phyloP scores from a whole-genome alignment of 2,113 vertebrate genomes.

The Neoarius graeffei region DNA sequence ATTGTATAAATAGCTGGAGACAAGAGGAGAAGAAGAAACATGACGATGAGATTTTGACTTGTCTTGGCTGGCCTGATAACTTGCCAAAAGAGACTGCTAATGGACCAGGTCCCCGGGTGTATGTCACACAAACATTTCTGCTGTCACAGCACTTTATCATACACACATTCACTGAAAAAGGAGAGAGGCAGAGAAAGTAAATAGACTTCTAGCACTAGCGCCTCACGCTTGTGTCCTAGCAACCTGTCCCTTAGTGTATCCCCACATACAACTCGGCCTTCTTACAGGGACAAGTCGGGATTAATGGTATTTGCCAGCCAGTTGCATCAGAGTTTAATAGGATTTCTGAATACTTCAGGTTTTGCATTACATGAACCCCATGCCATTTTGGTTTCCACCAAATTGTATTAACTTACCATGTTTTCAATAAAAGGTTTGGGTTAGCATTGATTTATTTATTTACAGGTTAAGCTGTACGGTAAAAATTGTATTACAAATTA shows the following conservation, averaged over 20 bases:
- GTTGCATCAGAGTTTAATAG: conserved; percentile 49
- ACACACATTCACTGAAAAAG: conserved; percentile 49
- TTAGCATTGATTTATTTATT: background rate
- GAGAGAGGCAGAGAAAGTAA: conserved; percentile 44
- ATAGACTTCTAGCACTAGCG: conserved; percentile 57
- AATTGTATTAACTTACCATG: background rate
- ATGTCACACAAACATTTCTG: conserved; percentile 76
- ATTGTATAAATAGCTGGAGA: conserved; percentile 77
- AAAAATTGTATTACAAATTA: background rate
- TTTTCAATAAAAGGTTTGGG: background rate
- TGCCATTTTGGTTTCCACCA: conserved; percentile 19
- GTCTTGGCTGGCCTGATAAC: conserved; percentile 58
- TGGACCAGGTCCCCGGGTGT: conserved; percentile 63
- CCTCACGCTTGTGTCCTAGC: conserved; percentile 62
- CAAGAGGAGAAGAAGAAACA: conserved; percentile 31
- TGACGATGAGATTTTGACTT: conserved; percentile 52
- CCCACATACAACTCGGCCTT: conserved; percentile 35
- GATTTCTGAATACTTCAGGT: conserved; percentile 48
- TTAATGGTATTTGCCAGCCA: conserved; percentile 51
- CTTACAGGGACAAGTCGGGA: conserved; percentile 31
- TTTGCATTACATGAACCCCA: conserved; percentile 14
- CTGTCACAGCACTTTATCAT: conserved; percentile 74
- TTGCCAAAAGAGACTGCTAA: conserved; percentile 69
- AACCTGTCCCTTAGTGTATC: conserved; percentile 60
- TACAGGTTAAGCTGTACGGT: background rate